Conservation (phyloP, 1,140 invertebrate species). For the Helicoverpa armigera region DNA sequence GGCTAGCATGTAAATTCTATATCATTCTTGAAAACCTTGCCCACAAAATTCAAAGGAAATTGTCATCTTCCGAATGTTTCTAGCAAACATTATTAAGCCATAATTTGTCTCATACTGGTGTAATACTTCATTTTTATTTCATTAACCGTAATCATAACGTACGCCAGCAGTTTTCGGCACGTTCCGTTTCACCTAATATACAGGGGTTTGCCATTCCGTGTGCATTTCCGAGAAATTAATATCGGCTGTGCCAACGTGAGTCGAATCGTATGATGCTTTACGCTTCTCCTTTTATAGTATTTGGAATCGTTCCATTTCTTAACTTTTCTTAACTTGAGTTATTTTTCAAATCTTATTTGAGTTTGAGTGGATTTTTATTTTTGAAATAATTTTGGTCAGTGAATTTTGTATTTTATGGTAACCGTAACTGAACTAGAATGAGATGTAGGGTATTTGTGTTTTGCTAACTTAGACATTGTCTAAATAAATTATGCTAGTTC, state of each 20-base stretch:
- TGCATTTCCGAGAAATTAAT: slow-evolving; percentile 57
- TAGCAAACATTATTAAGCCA: slow-evolving; percentile 30
- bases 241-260: slow-evolving; percentile 47
- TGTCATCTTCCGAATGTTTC: background rate
- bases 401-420: slow-evolving; percentile 24
- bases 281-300: slow-evolving; percentile 43
- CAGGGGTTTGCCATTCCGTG: slow-evolving; percentile 36
- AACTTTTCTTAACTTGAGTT: slow-evolving; percentile 28
- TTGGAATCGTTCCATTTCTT: slow-evolving; percentile 30
- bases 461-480: background rate
- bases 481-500: no score
- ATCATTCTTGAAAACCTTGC: background rate
- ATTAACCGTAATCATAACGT: slow-evolving; percentile 42
- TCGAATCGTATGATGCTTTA: slow-evolving; percentile 46
- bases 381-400: slow-evolving; percentile 16
- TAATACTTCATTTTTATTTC: slow-evolving; percentile 47
- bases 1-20: background rate
- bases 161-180: slow-evolving; percentile 35
- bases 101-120: slow-evolving; percentile 9
- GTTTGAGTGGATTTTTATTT: slow-evolving; percentile 17
- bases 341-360: slow-evolving; percentile 35
- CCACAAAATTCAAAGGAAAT: background rate
- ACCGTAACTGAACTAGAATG: background rate
- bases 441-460: background rate
- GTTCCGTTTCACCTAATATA: slow-evolving; percentile 27